phyloP scores from a whole-genome alignment of 2,888 invertebrate genomes.

The Lasioglossum villosulum region DNA sequence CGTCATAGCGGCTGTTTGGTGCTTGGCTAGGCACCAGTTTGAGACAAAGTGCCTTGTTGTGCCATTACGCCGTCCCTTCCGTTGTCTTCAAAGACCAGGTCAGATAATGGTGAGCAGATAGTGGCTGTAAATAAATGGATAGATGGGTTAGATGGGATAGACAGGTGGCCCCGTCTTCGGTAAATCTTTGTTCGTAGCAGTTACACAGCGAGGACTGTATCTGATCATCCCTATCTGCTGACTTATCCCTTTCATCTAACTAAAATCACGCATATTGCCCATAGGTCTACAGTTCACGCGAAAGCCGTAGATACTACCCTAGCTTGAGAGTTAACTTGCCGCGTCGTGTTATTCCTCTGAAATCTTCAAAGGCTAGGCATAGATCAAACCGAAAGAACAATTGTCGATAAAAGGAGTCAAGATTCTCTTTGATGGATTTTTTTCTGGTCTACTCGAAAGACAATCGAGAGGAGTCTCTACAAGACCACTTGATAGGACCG shows the following conservation, averaged over 20 bases:
- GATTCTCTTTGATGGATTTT: not conserved
- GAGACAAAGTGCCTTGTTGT: not conserved
- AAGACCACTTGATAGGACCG: slow-evolving; percentile 1
- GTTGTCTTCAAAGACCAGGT: not conserved
- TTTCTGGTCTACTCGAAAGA: not conserved
- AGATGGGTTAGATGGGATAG: not conserved
- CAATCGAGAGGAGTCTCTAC: not conserved
- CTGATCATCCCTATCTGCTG: not conserved
- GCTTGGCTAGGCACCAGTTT: not conserved
- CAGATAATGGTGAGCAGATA: not conserved
- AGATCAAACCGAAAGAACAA: not conserved
- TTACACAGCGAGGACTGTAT: not conserved
- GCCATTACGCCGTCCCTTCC: not conserved
- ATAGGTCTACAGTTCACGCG: not conserved
- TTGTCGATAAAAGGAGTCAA: not conserved
- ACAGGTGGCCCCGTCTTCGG: not conserved
- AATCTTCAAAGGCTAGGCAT: not conserved
- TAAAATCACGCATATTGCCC: not conserved
- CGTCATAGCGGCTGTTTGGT: not conserved
- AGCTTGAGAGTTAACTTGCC: not conserved
- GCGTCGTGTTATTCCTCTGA: not conserved
- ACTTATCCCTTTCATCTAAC: not conserved
- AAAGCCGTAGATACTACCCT: too few relatives aligned
- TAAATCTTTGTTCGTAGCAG: not conserved
- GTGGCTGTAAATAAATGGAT: not conserved